Evolutionary conservation across 1,140 invertebrate species (phyloP).

Genomic region (Caenorhabditis remanei): DNA sequence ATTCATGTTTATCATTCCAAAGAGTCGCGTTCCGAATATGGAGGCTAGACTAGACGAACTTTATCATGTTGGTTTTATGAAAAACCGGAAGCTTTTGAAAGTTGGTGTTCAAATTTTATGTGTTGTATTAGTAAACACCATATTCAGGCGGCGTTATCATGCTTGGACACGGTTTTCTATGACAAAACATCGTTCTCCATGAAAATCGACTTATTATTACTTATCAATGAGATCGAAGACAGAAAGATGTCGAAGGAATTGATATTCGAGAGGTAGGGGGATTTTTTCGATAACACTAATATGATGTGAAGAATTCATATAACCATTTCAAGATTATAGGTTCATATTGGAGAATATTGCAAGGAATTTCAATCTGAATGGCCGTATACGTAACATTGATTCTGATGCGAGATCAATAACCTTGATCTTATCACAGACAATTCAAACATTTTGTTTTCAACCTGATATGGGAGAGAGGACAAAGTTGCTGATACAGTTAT

Average conservation of each 20-base stretch:
- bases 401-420: constrained; percentile 47
- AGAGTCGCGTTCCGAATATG: constrained; percentile 8
- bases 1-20: constrained; percentile 41
- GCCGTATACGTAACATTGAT: constrained; percentile 31
- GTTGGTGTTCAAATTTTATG: neutral
- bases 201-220: constrained; percentile 33
- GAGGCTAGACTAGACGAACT: constrained; percentile 35
- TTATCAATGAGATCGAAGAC: constrained; percentile 33
- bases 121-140: neutral
- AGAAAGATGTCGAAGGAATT: constrained; percentile 38
- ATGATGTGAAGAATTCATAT: too few species aligned
- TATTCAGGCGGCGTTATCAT: constrained; percentile 33
- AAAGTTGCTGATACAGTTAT: constrained; percentile 25
- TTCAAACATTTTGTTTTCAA: constrained; percentile 48
- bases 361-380: constrained; percentile 28
- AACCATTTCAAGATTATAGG: too few species aligned
- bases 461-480: constrained; percentile 41
- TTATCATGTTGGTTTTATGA: constrained; percentile 40
- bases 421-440: constrained; percentile 52
- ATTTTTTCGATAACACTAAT: neutral
- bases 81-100: constrained; percentile 37
- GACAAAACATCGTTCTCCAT: constrained; percentile 22
- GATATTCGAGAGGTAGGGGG: constrained; percentile 21
- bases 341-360: constrained; percentile 42
- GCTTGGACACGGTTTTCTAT: constrained; percentile 40